A percentile compares a stretch with the other conserved stretches of the same genome.
These are phyloP conservation scores for Oriolus oriolus DNA, from an alignment of 2,113 vertebrate species.

Conservation along the genomic window DNA sequence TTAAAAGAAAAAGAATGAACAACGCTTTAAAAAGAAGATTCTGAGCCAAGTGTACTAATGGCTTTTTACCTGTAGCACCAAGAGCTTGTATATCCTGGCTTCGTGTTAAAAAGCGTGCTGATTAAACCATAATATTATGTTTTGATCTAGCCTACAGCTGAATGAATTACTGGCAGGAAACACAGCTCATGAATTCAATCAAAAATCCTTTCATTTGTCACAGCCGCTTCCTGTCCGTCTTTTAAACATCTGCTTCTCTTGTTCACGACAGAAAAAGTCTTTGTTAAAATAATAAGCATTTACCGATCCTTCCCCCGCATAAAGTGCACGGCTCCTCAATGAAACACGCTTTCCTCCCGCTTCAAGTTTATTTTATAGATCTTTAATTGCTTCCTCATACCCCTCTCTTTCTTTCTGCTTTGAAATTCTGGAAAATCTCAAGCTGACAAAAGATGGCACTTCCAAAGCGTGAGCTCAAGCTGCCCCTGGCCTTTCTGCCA, in stretches of 20 bases:
- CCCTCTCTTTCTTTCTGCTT: slow-evolving; percentile 65
- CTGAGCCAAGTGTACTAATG: background rate
- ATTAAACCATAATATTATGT: slow-evolving; percentile 70
- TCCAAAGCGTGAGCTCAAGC: background rate
- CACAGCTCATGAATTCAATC: slow-evolving; percentile 76
- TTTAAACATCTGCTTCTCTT: slow-evolving; percentile 77
- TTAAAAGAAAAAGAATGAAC: slow-evolving; percentile 27
- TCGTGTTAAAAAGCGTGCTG: slow-evolving; percentile 38
- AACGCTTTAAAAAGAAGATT: background rate
- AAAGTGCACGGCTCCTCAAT: slow-evolving; percentile 37
- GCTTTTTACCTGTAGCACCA: slow-evolving; percentile 50
- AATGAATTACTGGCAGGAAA: slow-evolving; percentile 80
- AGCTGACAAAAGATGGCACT: slow-evolving; percentile 68
- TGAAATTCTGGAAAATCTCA: slow-evolving; percentile 72
- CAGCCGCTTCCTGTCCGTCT: slow-evolving; percentile 72
- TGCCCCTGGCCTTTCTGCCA: background rate
- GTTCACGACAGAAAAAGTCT: slow-evolving; percentile 62
- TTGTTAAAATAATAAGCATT: slow-evolving; percentile 73
- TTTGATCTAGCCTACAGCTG: slow-evolving; percentile 71
- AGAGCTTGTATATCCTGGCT: slow-evolving; percentile 42
- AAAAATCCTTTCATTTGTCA: slow-evolving; percentile 80
- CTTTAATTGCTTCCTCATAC: slow-evolving; percentile 76
- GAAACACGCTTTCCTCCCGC: background rate
- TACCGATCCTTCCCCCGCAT: slow-evolving; percentile 34
- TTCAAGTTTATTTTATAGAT: slow-evolving; percentile 72